Conservation (phyloP, 1,140 invertebrate genomes). For the Orussus abietinus region DNA sequence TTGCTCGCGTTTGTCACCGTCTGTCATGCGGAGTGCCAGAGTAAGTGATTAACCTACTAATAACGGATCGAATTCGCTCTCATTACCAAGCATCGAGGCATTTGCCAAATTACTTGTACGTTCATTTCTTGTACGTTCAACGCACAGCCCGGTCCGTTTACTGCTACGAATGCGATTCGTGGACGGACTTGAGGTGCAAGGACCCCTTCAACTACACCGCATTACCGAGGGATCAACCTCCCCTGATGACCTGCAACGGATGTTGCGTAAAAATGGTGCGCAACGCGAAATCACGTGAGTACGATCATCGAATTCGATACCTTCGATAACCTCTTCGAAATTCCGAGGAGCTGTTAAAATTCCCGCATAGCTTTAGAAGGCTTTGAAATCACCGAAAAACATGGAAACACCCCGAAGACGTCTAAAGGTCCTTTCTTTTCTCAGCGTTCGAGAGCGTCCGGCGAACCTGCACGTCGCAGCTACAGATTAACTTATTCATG, state of each 20-base stretch:
- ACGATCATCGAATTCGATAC: too few species aligned
- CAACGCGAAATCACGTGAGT: constrained; percentile 83
- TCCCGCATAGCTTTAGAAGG: not conserved
- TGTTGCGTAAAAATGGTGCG: constrained; percentile 94
- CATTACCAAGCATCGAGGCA: too few species aligned
- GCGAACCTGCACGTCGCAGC: constrained; percentile 84
- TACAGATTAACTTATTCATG: constrained; percentile 95
- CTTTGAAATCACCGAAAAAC: not conserved
- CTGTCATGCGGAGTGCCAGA: constrained; percentile 55
- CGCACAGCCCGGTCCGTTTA: constrained; percentile 75
- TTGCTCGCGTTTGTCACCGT: constrained; percentile 49
- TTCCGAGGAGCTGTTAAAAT: constrained; percentile 1
- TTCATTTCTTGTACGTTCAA: constrained; percentile 15
- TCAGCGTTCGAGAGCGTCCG: constrained; percentile 83
- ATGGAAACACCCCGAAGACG: not conserved
- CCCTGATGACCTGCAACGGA: constrained; percentile 81
- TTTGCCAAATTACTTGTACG: too few species aligned
- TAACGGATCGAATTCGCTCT: too few species aligned
- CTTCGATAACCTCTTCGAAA: too few species aligned
- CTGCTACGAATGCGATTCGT: constrained; percentile 91
- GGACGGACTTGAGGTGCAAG: constrained; percentile 81
- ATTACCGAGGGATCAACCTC: constrained; percentile 76
- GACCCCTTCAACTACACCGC: constrained; percentile 92
- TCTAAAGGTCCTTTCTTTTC: constrained; percentile 38
- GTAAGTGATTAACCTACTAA: constrained; percentile 49